These are phyloP conservation scores for Lycodopsis pacificus DNA, from an alignment of 2,797 vertebrate genomes.

Conservation along the genomic window DNA sequence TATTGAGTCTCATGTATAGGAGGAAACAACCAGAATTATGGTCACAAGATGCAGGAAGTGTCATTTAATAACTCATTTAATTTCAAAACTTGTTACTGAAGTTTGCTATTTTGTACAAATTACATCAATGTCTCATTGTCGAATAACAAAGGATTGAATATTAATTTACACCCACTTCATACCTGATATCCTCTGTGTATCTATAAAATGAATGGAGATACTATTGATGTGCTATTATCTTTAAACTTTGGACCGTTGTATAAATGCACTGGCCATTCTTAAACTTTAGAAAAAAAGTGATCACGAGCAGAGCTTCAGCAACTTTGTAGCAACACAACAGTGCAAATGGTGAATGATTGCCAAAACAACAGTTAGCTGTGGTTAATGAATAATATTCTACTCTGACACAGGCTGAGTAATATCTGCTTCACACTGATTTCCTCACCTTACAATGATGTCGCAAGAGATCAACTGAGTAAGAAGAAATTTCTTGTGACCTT, in stretches of 20 bases:
- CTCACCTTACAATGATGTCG: background rate
- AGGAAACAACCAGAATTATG: conserved; percentile 4
- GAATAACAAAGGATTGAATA: background rate
- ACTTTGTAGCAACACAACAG: conserved; percentile 6
- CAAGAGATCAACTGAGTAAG: background rate
- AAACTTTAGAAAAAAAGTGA: background rate
- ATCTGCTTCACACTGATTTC: background rate
- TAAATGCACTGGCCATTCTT: background rate
- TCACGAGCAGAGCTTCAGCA: too few relatives aligned
- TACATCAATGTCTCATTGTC: too few relatives aligned
- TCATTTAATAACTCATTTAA: background rate
- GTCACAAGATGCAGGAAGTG: conserved; percentile 16
- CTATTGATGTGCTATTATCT: background rate
- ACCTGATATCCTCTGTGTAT: background rate
- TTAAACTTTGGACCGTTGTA: background rate
- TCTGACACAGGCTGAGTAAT: background rate
- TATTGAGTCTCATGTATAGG: background rate
- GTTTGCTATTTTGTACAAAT: too few relatives aligned
- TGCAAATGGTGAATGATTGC: conserved; percentile 21
- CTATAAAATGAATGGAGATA: background rate
- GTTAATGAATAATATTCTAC: conserved; percentile 33
- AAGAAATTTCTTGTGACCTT: background rate
- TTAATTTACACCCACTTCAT: background rate
- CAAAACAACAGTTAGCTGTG: conserved; percentile 8
- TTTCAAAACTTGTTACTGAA: too few relatives aligned